These are phyloP conservation scores for Nasalis larvatus DNA, from an alignment of 2,113 vertebrate species.

Conservation along the genomic window DNA sequence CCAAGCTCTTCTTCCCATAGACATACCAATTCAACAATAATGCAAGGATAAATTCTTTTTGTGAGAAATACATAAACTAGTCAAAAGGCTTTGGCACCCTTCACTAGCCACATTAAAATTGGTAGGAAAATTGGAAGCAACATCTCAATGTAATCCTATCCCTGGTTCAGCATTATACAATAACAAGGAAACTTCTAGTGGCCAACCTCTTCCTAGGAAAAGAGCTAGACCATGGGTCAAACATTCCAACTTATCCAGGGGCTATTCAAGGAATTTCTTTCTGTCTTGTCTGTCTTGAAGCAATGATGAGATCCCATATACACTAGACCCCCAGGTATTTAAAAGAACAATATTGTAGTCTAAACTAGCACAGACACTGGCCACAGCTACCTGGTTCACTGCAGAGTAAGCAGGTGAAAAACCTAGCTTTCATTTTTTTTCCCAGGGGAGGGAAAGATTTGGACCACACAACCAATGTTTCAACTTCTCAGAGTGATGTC, in stretches of 20 bases:
- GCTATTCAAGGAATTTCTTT: not conserved
- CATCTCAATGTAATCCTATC: not conserved
- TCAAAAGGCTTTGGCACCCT: not conserved
- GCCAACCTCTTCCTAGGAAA: not conserved
- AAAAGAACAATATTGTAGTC: not conserved
- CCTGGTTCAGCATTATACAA: not conserved
- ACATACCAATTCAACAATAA: not conserved
- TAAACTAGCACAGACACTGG: rapidly evolving
- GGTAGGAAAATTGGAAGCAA: not conserved
- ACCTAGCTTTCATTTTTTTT: not conserved
- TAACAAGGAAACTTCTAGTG: not conserved
- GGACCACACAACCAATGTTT: not conserved
- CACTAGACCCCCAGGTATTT: not conserved
- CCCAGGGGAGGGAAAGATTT: not conserved
- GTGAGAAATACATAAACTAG: not conserved
- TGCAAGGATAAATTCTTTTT: not conserved
- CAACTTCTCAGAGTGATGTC: too few relatives aligned
- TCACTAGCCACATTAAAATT: not conserved
- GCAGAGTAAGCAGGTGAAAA: too few relatives aligned
- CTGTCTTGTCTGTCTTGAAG: not conserved
- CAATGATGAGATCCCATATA: not conserved
- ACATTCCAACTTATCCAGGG: not conserved
- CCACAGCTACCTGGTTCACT: not conserved
- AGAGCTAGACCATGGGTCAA: not conserved
- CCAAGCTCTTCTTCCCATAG: too few relatives aligned